Base-by-base conservation (phyloP, 2,888 invertebrate genomes). In the Andrena bicolor region DNA sequence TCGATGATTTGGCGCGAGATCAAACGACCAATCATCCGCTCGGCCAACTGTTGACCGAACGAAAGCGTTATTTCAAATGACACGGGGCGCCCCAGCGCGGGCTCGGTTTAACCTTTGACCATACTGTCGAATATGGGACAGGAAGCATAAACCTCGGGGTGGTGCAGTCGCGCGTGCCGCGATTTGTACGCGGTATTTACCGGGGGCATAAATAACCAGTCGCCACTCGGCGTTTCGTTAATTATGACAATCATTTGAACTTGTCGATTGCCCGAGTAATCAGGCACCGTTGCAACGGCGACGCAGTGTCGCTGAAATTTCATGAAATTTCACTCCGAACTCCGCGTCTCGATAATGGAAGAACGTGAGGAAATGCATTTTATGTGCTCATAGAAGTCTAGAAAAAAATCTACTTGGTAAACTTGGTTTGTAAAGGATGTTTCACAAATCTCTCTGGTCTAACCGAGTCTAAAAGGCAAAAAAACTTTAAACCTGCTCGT, bases 41-140 rank as follows among this genome's bases (percentile, higher is more conserved):
- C 65, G 72, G 70, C 72, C 61, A 78, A 80, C 71, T 81, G 81
- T 83, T 88, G 83, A 86, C 80, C 78, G 65, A 86, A 84, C 63
- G 80, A 84, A 86, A 78, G 79, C 79, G 78, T 77, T 76, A 79
- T 82, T 85, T 78, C 73, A 74, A 85, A 85, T 71, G 87, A 82
- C 80, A 63, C 70, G 51, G 64, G 48, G 51, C 30, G 58, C 23
- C 68, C 65, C 74, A 20, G 49, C 16, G 64, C 63, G 49, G 70
- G 61, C 28, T 68, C 71, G 61, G 79, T 82, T 88, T 84, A 80
- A 78, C 80, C 84, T 86, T 88, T 88, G 80, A 88, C 85, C 82
- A 69, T 75, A 65, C 64, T 65, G 69, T 77, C 82, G 81, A 82
- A 80, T 73, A 65, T 35, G 61, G 63, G 32, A 68, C 58, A 63